Conservation (phyloP, 2,888 invertebrate genomes). For the Tricholauxania praeusta region DNA sequence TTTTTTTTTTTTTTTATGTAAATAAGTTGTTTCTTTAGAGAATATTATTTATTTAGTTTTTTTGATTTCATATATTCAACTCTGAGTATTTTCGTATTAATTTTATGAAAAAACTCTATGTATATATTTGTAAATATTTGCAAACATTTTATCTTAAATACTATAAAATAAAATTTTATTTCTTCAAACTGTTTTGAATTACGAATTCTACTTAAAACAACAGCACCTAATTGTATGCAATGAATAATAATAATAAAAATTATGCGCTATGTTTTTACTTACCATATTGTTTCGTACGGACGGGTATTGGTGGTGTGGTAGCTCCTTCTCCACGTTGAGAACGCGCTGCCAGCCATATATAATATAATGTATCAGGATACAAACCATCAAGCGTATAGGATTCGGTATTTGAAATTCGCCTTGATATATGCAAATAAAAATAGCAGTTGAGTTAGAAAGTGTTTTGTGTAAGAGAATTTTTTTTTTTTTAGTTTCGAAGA, state of each 20-base stretch:
- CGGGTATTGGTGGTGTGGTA: constrained; percentile 92
- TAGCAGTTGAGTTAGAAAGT: constrained; percentile 1
- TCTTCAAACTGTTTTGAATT: constrained; percentile 14
- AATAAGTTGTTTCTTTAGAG: too few relatives aligned
- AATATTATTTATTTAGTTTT: not conserved
- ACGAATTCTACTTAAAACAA: constrained; percentile 10
- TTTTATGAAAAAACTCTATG: too few relatives aligned
- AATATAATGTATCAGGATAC: constrained; percentile 96
- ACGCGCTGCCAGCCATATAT: constrained; percentile 95
- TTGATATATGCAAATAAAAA: constrained; percentile 51
- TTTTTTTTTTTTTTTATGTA: too few relatives aligned
- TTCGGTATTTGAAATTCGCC: constrained; percentile 84
- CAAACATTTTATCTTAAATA: constrained; percentile 21
- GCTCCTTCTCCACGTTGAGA: constrained; percentile 95
- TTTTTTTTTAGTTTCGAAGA: not conserved
- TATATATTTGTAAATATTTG: constrained; percentile 26
- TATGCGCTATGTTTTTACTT: constrained; percentile 70
- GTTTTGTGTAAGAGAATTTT: not conserved
- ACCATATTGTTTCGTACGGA: constrained; percentile 98
- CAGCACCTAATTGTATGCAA: constrained; percentile 21
- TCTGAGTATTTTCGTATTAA: not conserved
- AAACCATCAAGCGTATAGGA: constrained; percentile 89
- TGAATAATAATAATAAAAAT: constrained; percentile 7
- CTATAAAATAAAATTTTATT: constrained; percentile 11
- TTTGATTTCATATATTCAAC: not conserved